A percentile compares a stretch with the other conserved stretches of the same genome.
These are phyloP conservation scores for Papilio demoleus DNA, from an alignment of 2,888 invertebrate genomes.

Conservation along the genomic window DNA sequence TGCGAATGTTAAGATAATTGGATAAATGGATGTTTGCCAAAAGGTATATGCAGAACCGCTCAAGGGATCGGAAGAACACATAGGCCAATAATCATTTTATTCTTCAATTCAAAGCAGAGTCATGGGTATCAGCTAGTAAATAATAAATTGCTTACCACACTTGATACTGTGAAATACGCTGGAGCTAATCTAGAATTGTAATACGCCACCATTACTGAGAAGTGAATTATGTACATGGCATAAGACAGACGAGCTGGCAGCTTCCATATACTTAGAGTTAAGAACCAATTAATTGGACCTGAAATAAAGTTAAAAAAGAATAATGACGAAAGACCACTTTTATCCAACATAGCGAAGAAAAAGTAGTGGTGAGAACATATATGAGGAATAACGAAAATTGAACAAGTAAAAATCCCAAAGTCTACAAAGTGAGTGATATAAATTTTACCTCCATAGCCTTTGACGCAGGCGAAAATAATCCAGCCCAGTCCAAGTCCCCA, in stretches of 20 bases:
- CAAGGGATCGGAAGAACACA: too few species aligned
- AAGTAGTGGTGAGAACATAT: constrained; percentile 45
- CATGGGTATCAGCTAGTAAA: too few species aligned
- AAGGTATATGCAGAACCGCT: too few species aligned
- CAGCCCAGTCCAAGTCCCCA: constrained; percentile 73
- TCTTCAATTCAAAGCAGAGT: too few species aligned
- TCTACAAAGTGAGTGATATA: too few species aligned
- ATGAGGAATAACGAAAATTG: too few species aligned
- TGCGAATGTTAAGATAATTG: too few species aligned
- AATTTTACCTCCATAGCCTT: constrained; percentile 69
- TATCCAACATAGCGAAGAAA: too few species aligned
- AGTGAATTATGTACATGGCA: constrained; percentile 77
- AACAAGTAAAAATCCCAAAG: neutral
- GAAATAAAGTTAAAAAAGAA: constrained; percentile 35
- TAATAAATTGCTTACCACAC: constrained; percentile 49
- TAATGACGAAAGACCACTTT: too few species aligned
- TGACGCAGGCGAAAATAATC: constrained; percentile 71
- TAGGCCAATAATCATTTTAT: too few species aligned
- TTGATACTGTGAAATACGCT: constrained; percentile 49
- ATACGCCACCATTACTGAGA: constrained; percentile 53
- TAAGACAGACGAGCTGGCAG: constrained; percentile 73
- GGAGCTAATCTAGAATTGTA: constrained; percentile 51
- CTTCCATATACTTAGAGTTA: constrained; percentile 71
- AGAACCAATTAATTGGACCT: constrained; percentile 74
- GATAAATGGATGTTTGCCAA: too few species aligned